phyloP scores from a whole-genome alignment of 1,140 invertebrate species.

The Watersipora subatra region DNA sequence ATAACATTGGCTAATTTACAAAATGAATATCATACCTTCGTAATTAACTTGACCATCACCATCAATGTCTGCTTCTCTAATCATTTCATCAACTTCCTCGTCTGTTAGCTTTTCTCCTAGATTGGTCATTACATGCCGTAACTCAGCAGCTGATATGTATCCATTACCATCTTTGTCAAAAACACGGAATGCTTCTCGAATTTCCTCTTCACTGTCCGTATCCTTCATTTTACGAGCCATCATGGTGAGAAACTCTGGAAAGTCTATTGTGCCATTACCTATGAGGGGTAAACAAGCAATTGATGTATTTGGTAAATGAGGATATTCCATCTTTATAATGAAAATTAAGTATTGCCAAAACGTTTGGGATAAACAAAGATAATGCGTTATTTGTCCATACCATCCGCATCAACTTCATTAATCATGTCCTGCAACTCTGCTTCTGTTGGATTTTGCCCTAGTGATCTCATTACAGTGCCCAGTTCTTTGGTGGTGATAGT shows the following conservation, averaged over 20 bases:
- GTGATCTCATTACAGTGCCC: slow-evolving; percentile 94
- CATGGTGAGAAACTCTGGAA: slow-evolving; percentile 66
- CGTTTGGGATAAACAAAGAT: no score
- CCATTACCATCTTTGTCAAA: slow-evolving; percentile 95
- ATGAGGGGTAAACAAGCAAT: slow-evolving; percentile 64
- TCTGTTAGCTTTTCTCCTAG: slow-evolving; percentile 75
- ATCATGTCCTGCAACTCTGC: slow-evolving; percentile 99
- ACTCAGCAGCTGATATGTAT: slow-evolving; percentile 36
- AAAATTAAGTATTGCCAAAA: no score
- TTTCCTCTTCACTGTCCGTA: slow-evolving; percentile 96
- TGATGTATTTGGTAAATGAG: no score
- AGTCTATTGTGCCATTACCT: slow-evolving; percentile 98
- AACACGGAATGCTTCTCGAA: slow-evolving; percentile 93
- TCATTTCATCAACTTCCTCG: slow-evolving; percentile 84
- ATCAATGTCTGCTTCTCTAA: slow-evolving; percentile 75
- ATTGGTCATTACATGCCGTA: slow-evolving; percentile 64
- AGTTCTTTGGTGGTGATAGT: slow-evolving; percentile 99
- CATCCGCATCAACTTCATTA: slow-evolving; percentile 98
- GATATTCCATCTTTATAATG: no score
- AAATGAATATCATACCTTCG: slow-evolving; percentile 23
- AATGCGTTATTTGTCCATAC: no score
- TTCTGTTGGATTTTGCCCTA: slow-evolving; percentile 98
- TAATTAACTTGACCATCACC: slow-evolving; percentile 48
- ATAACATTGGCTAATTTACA: no score
- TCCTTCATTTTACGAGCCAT: slow-evolving; percentile 99